Conservation (phyloP, 2,888 invertebrate genomes). For the Melanophora roralis region DNA sequence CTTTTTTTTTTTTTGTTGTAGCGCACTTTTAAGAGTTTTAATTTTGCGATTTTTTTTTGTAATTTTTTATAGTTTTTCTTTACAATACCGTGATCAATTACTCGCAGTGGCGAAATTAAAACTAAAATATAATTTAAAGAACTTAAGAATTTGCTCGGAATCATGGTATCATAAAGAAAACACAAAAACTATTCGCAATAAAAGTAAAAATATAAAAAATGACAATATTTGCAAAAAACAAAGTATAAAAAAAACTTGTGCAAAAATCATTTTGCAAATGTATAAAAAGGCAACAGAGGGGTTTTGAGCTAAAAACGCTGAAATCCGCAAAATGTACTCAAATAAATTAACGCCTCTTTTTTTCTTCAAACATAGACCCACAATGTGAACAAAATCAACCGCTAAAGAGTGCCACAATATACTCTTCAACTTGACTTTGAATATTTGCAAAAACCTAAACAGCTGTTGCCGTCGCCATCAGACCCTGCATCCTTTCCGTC, state of each 20-base stretch:
- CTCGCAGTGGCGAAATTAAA: conserved; percentile 59
- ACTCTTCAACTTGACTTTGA: conserved; percentile 65
- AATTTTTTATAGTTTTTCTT: not conserved
- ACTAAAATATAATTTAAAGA: conserved; percentile 63
- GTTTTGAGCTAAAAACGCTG: not conserved
- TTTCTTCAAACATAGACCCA: not conserved
- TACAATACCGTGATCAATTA: conserved; percentile 51
- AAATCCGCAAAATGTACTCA: conserved; percentile 53
- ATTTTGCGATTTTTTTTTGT: conserved; percentile 10
- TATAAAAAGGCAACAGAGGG: not conserved
- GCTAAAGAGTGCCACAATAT: conserved; percentile 31
- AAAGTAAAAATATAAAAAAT: conserved; percentile 32
- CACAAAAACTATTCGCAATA: conserved; percentile 53
- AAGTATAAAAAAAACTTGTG: conserved; percentile 39
- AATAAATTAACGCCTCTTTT: conserved; percentile 47
- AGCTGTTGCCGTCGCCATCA: not conserved
- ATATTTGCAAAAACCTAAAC: conserved; percentile 44
- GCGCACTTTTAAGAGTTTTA: not conserved
- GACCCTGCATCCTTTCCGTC: not conserved
- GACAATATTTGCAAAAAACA: conserved; percentile 58
- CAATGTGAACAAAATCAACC: not conserved
- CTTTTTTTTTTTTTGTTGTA: not conserved
- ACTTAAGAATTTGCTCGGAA: conserved; percentile 59
- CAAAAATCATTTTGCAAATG: conserved; percentile 51
- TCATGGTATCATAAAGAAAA: conserved; percentile 58